These are phyloP conservation scores for Chondrilla cf. caribensis DNA, from an alignment of 37 sponge, comb jelly and placozoan species.

Conservation along the genomic window DNA sequence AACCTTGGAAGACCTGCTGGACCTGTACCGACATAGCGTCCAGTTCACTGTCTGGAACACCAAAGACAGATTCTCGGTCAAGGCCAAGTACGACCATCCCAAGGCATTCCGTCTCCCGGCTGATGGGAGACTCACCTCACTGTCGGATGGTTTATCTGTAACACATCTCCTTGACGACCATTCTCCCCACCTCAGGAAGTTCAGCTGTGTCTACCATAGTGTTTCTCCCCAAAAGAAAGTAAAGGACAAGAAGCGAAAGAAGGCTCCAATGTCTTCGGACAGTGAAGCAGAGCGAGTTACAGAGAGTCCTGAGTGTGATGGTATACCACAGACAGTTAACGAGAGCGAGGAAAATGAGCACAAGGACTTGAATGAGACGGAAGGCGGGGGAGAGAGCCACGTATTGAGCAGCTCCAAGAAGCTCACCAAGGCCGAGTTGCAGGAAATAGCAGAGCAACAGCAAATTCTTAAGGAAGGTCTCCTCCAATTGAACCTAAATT, in stretches of 20 bases:
- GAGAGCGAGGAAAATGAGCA: not conserved
- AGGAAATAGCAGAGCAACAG: not conserved
- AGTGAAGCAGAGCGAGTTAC: not conserved
- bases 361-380: not conserved
- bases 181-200: not conserved
- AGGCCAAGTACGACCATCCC: slow-evolving; percentile 80
- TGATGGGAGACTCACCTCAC: not conserved
- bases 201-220: not conserved
- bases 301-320: not conserved
- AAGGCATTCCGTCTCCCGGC: slow-evolving; percentile 75
- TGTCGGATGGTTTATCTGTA: not conserved
- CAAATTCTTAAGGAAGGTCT: slow-evolving; percentile 27
- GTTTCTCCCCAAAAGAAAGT: not conserved
- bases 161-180: not conserved
- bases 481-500: slow-evolving; percentile 39
- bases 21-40: slow-evolving; percentile 67
- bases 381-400: too few relatives aligned
- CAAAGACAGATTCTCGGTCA: slow-evolving; percentile 62
- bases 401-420: not conserved
- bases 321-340: not conserved
- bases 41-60: slow-evolving; percentile 73
- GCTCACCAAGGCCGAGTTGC: not conserved
- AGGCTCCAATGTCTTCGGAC: not conserved
- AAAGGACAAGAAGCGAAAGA: not conserved
- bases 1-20: slow-evolving; percentile 46